A percentile compares a stretch with the other conserved stretches of the same genome.
These are phyloP conservation scores for Acrobasis consociella DNA, from an alignment of 2,888 invertebrate genomes.

Conservation along the genomic window DNA sequence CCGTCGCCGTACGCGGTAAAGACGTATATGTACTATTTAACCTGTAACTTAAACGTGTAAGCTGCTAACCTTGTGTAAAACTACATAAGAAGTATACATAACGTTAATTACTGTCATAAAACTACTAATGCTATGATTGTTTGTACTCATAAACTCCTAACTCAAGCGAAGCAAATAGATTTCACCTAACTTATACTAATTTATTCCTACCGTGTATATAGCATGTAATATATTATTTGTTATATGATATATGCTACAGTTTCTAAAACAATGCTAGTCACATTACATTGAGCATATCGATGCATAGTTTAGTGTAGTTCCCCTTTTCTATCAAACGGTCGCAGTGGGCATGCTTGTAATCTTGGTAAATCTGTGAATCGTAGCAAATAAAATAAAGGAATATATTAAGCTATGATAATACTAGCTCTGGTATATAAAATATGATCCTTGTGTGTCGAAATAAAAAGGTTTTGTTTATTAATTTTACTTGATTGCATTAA, in stretches of 20 bases:
- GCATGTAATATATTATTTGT: slow-evolving; percentile 1
- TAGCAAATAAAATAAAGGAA: no score
- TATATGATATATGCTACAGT: slow-evolving; percentile 7
- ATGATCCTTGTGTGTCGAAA: no score
- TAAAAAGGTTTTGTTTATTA: no score
- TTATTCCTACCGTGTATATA: background rate
- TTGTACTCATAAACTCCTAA: background rate
- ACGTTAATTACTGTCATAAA: background rate
- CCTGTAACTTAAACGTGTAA: no score
- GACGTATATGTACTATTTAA: no score
- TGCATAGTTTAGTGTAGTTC: slow-evolving; percentile 62
- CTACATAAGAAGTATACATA: background rate
- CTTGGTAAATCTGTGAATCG: slow-evolving; percentile 68
- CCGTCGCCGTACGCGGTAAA: no score
- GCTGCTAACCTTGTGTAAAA: background rate
- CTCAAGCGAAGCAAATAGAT: background rate
- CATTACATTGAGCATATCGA: slow-evolving; percentile 67
- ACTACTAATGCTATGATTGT: background rate
- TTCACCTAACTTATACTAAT: background rate
- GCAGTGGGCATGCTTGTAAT: slow-evolving; percentile 75
- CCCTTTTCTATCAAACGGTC: slow-evolving; percentile 60
- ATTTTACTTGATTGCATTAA: no score
- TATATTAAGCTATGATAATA: no score
- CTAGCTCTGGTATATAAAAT: no score
- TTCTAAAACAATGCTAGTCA: slow-evolving; percentile 4